These are phyloP conservation scores for Amphiduros pacificus DNA, from an alignment of 2,888 invertebrate genomes.

Conservation along the genomic window DNA sequence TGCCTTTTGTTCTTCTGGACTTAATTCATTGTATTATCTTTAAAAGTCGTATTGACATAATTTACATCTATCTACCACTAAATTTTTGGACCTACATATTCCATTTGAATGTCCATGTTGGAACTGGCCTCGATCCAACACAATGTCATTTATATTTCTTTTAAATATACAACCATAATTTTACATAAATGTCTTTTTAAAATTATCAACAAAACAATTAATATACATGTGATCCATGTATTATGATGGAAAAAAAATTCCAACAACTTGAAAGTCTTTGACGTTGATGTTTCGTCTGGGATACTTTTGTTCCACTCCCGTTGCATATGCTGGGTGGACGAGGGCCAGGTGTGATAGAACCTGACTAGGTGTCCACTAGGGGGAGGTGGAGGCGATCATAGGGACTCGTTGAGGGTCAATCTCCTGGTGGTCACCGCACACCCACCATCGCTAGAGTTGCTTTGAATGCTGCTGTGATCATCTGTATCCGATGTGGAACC, in stretches of 20 bases:
- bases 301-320: not conserved
- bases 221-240: not conserved
- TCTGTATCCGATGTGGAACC: slow-evolving; percentile 19
- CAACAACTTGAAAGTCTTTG: not conserved
- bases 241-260: not conserved
- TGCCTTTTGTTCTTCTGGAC: slow-evolving; percentile 2
- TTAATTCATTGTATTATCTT: not conserved
- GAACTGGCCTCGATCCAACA: not conserved
- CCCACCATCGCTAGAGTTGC: slow-evolving; percentile 15
- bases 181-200: not conserved
- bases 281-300: not conserved
- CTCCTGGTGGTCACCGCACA: slow-evolving; percentile 11
- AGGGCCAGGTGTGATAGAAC: not conserved
- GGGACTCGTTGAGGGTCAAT: slow-evolving; percentile 5
- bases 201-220: not conserved
- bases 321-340: slow-evolving; percentile 7
- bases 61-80: slow-evolving; percentile 1
- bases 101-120: too few relatives aligned
- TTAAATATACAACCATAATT: slow-evolving; percentile 4
- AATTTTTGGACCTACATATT: slow-evolving; percentile 1
- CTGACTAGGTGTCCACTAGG: not conserved
- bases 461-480: slow-evolving; percentile 20
- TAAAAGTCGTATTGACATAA: slow-evolving; percentile 1
- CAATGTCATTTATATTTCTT: not conserved
- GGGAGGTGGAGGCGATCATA: slow-evolving; percentile 9